Conservation (phyloP, 2,888 invertebrate species). For the Poecilobothrus nobilitatus region DNA sequence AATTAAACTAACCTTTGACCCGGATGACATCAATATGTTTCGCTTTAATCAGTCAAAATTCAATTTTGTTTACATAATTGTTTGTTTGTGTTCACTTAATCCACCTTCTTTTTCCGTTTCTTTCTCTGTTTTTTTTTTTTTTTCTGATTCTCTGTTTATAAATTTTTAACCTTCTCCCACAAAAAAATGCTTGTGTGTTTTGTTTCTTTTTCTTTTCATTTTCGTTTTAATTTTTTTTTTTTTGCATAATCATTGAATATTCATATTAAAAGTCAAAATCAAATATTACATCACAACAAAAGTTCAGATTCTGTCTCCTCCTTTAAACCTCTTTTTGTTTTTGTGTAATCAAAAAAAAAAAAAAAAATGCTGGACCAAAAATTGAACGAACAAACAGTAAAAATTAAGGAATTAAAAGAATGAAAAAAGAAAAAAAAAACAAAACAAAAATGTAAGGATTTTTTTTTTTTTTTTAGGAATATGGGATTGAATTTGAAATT, state of each 20-base stretch:
- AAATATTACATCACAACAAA: not conserved
- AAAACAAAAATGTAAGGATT: too few species aligned
- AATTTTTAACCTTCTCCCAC: too few species aligned
- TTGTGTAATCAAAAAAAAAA: too few species aligned
- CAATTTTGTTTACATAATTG: not conserved
- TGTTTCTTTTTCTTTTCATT: not conserved
- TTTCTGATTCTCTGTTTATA: too few species aligned
- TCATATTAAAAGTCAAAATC: not conserved
- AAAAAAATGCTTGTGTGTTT: too few species aligned
- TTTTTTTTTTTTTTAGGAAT: not conserved
- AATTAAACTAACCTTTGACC: not conserved
- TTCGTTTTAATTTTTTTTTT: not conserved
- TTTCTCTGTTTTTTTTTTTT: too few species aligned
- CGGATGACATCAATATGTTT: conserved; percentile 1
- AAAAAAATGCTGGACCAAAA: too few species aligned
- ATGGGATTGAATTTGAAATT: conserved; percentile 1
- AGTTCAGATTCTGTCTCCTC: not conserved
- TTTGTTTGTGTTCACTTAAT: too few species aligned
- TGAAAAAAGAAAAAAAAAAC: not conserved
- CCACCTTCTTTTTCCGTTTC: too few species aligned
- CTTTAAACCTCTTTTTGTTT: too few species aligned
- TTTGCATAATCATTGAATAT: not conserved
- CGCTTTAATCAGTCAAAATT: conserved; percentile 6
- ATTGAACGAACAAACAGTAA: not conserved
- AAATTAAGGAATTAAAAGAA: not conserved